Percentiles rank a stretch among this genome's conserved stretches.
Conservation (phyloP, 2,797 vertebrate genomes). For the Neoniphon sammara region DNA sequence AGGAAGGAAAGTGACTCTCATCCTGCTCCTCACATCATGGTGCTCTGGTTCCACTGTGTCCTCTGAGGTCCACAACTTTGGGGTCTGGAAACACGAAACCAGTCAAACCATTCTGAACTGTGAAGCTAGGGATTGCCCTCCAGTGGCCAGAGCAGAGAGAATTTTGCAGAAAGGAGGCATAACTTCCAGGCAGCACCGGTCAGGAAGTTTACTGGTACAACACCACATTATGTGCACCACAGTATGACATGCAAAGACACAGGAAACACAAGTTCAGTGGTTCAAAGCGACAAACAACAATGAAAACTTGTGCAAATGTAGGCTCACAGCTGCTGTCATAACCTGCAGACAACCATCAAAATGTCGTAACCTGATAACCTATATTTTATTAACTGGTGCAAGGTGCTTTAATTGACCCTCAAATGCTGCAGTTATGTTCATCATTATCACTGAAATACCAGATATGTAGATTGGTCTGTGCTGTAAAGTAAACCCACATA, state of each 20-base stretch:
- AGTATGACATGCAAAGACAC: not conserved
- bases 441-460: not conserved
- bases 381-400: not conserved
- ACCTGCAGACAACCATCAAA: too few species aligned
- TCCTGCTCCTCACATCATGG: not conserved
- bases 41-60: not conserved
- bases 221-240: not conserved
- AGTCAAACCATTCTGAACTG: slow-evolving; percentile 40
- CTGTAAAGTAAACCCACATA: not conserved
- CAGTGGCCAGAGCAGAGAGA: slow-evolving; percentile 71
- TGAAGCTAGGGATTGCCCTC: slow-evolving; percentile 78
- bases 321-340: not conserved
- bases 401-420: not conserved
- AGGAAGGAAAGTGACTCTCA: not conserved
- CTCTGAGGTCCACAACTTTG: not conserved
- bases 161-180: slow-evolving; percentile 1
- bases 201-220: not conserved
- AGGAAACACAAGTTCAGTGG: not conserved
- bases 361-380: not conserved
- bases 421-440: not conserved
- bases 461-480: not conserved
- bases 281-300: not conserved
- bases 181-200: not conserved
- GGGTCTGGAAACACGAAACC: not conserved
- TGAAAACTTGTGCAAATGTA: not conserved